Evolutionary conservation across 53 echinoderm and acorn worm genomes (phyloP).

Genomic region (Holothuria leucospilota): DNA sequence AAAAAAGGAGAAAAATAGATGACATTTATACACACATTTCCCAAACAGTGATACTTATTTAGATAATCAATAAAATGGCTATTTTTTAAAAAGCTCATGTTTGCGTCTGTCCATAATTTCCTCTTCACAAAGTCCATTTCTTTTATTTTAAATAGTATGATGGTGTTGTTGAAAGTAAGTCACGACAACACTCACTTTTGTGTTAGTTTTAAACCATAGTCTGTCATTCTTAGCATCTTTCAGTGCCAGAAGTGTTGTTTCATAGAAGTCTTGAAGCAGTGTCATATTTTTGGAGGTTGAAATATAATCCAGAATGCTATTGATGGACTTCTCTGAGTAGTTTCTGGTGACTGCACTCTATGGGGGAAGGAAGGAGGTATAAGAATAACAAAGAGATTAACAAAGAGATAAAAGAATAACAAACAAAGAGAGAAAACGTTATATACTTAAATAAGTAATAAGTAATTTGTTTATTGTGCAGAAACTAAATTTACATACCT

Average conservation of each 20-base stretch:
- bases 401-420: background rate
- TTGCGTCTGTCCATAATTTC: too few species aligned
- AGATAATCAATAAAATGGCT: too few species aligned
- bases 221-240: conserved; percentile 99
- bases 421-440: background rate
- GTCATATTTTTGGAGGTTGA: conserved; percentile 99
- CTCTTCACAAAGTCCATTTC: too few species aligned
- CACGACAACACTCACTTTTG: conserved; percentile 76
- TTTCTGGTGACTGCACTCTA: conserved; percentile 99
- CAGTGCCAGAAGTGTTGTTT: conserved; percentile 95
- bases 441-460: too few species aligned
- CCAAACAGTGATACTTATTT: too few species aligned
- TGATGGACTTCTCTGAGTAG: conserved; percentile 99
- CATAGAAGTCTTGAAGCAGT: conserved; percentile 97
- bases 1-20: too few species aligned
- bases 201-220: conserved; percentile 98
- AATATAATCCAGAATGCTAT: conserved; percentile 98
- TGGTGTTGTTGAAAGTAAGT: too few species aligned
- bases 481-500: too few species aligned
- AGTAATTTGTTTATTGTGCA: too few species aligned
- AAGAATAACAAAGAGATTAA: background rate
- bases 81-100: too few species aligned
- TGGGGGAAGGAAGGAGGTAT: background rate
- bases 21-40: too few species aligned
- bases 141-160: too few species aligned